Conservation (phyloP, 64 coral and sea anemone genomes). For the Anthopleura sola region DNA sequence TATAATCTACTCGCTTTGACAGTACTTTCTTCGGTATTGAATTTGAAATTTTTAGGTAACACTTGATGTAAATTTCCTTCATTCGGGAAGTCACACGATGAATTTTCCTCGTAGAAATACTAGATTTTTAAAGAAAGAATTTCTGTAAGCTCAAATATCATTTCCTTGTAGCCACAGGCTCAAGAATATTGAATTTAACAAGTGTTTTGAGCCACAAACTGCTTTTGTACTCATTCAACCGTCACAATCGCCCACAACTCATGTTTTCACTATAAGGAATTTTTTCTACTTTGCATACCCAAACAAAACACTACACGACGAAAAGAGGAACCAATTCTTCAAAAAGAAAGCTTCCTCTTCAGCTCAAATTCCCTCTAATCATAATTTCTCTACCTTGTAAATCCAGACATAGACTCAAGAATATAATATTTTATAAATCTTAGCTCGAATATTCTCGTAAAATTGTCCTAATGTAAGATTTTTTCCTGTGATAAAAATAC, state of each 20-base stretch:
- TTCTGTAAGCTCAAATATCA: background rate
- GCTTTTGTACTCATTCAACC: slow-evolving; percentile 1
- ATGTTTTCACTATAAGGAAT: background rate
- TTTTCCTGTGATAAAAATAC: background rate
- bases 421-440: background rate
- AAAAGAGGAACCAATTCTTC: background rate
- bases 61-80: background rate
- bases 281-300: slow-evolving; percentile 7
- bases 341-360: background rate
- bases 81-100: slow-evolving; percentile 59
- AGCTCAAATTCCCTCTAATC: background rate
- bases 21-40: background rate
- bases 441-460: background rate
- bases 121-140: background rate
- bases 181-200: background rate
- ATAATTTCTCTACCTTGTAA: background rate
- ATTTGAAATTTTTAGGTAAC: slow-evolving; percentile 1
- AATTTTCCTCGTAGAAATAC: background rate
- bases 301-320: background rate
- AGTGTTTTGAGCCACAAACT: slow-evolving; percentile 9
- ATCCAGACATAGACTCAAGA: background rate
- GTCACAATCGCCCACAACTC: background rate
- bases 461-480: background rate
- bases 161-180: background rate
- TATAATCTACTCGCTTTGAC: background rate